Evolutionary conservation across 2,113 vertebrate species (phyloP), one percentile per base, ranked within the genome.

Genomic region (Urocynchramus pylzowi): DNA sequence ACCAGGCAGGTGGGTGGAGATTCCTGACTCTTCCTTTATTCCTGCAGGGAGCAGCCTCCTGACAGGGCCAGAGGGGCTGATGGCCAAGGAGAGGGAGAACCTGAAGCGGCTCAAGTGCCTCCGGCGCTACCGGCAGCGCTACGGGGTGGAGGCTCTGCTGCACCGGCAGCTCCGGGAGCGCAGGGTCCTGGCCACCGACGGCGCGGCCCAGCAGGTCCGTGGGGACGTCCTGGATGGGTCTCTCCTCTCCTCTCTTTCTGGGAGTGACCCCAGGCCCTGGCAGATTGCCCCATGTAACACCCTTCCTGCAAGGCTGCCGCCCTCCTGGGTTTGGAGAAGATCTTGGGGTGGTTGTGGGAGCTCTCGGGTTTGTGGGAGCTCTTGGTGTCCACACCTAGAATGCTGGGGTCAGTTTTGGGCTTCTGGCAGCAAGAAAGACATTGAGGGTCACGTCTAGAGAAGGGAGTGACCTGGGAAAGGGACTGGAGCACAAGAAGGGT

Each of bases 141-240:
- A 99, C 17, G 99, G 99, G 2, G 98, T 98, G 27, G 99, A 99
- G 93, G 99, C 99, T 16, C 98, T 99, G 92, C 97, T 99, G 50
- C 99, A 99, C 84, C 98, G 99, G 35, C 99, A 99, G 96, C 98
- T 99, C 33, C 97, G 98, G 60, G 99, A 99, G 86, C 98, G 99
- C 69, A 97, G 99, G 90, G 98, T 99, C 90, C 97, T 99, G 19
- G 98, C 98, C 37, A 99, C 98, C 0, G 99, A 99, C 2, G 98
- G 99, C 3, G 94, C 96, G 0, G 94, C 98, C 13, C 97, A 98
- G 80, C 99, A 99, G 99, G 99, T 90, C 63, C 16, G 54, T 49
- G 63, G 71, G 79, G 47, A 33, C 56, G 0, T 6, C 79, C 63
- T 16, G 41, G 6, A 16, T 8, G 65, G 30, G 4, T 7, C 6